These are phyloP conservation scores for Pachypsylla venusta DNA, from an alignment of 1,140 invertebrate genomes.

Conservation along the genomic window DNA sequence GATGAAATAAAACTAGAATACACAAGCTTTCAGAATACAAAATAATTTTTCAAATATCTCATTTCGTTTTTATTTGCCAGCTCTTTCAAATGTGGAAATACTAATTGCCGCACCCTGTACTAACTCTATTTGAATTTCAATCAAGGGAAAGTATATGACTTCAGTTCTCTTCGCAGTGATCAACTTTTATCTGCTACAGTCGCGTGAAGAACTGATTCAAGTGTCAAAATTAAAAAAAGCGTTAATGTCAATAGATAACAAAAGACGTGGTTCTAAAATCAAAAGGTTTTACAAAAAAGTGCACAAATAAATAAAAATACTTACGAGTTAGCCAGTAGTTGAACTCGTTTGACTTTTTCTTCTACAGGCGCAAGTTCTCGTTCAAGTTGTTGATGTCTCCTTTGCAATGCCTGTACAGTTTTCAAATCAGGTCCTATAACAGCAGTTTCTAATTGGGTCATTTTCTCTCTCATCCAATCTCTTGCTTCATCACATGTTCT, in stretches of 20 bases:
- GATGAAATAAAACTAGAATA: no score
- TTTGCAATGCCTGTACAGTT: constrained; percentile 77
- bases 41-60: no score
- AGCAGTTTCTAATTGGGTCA: constrained; percentile 62
- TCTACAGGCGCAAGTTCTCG: constrained; percentile 75
- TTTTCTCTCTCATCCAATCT: constrained; percentile 91
- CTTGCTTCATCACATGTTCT: constrained; percentile 82
- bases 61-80: no score
- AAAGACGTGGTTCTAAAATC: background rate
- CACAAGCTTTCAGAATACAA: no score
- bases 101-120: no score
- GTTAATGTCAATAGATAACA: background rate
- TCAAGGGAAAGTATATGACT: no score
- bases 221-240: background rate
- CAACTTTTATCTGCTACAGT: no score
- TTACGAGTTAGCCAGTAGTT: constrained; percentile 60
- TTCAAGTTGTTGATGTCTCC: constrained; percentile 78
- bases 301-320: constrained; percentile 24
- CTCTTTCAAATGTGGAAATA: no score
- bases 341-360: constrained; percentile 73
- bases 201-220: no score
- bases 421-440: constrained; percentile 70
- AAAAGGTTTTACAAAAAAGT: constrained; percentile 17
- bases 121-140: no score
- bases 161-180: no score